phyloP scores from a whole-genome alignment of 2,888 invertebrate genomes.

The Amphiduros pacificus region DNA sequence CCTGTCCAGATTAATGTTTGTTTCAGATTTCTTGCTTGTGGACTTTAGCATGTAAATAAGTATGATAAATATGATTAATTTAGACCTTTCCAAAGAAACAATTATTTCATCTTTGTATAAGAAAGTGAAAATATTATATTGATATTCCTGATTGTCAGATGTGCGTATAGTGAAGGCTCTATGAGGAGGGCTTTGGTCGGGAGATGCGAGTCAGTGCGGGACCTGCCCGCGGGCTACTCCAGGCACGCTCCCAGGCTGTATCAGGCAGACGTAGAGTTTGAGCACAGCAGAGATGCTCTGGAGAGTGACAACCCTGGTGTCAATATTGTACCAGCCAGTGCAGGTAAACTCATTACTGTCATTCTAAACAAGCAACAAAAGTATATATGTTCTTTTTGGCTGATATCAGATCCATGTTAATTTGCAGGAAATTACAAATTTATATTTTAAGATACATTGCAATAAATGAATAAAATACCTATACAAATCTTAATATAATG shows the following conservation, averaged over 20 bases:
- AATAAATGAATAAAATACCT: background rate
- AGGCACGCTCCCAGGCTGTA: slow-evolving; percentile 34
- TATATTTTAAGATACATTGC: background rate
- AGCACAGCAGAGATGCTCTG: slow-evolving; percentile 34
- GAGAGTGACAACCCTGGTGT: background rate
- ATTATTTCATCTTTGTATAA: background rate
- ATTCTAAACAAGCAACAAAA: no score
- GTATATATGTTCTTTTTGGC: no score
- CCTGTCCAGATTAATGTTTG: no score
- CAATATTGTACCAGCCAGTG: slow-evolving; percentile 35
- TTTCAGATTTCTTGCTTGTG: no score
- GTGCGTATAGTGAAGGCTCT: slow-evolving; percentile 68
- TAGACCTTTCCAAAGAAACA: no score
- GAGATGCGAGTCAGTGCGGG: slow-evolving; percentile 41
- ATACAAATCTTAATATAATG: background rate
- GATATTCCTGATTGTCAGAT: no score
- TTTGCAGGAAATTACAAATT: background rate
- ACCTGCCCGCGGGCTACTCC: slow-evolving; percentile 39
- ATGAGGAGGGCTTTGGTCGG: slow-evolving; percentile 65
- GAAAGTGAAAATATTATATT: background rate
- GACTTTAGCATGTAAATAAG: no score
- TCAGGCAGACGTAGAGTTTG: slow-evolving; percentile 38
- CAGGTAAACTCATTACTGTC: slow-evolving; percentile 34
- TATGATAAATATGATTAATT: no score
- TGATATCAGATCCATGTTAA: no score